A percentile compares a stretch with the other conserved stretches of the same genome.
Evolutionary conservation across 2,797 vertebrate genomes (phyloP).

Genomic region (Xyrichtys novacula): DNA sequence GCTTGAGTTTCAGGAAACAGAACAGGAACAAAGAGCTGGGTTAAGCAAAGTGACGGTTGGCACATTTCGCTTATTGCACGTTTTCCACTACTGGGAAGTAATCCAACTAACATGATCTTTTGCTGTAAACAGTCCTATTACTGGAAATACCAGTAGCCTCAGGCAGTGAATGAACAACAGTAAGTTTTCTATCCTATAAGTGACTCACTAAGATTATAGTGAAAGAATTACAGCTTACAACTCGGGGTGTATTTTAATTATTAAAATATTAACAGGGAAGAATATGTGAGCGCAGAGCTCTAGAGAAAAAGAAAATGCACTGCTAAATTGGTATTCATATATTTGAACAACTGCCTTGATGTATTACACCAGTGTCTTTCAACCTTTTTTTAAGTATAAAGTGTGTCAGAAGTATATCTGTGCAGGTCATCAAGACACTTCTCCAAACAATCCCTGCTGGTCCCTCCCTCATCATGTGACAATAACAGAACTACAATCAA

Average conservation of each 20-base stretch:
- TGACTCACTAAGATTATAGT: not conserved
- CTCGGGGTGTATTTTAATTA: not conserved
- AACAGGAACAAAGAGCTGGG: constrained; percentile 28
- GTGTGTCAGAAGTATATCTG: not conserved
- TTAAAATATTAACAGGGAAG: not conserved
- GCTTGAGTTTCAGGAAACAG: constrained; percentile 40
- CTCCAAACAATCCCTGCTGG: constrained; percentile 11
- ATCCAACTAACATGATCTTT: not conserved
- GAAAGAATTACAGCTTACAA: not conserved
- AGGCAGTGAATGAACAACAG: not conserved
- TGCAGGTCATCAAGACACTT: not conserved
- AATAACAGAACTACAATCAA: constrained; percentile 21
- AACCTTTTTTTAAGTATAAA: too few relatives aligned
- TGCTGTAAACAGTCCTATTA: constrained; percentile 4
- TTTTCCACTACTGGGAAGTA: not conserved
- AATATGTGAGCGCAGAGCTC: not conserved
- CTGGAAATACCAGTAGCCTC: not conserved
- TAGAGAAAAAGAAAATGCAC: not conserved
- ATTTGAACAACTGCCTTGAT: not conserved
- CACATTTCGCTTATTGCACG: not conserved
- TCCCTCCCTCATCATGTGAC: constrained; percentile 33
- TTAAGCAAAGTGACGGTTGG: not conserved
- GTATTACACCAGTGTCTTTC: not conserved
- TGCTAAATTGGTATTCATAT: not conserved
- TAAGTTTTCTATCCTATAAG: not conserved